Conservation (phyloP, 2,113 vertebrate genomes). For the Oreochromis aureus region DNA sequence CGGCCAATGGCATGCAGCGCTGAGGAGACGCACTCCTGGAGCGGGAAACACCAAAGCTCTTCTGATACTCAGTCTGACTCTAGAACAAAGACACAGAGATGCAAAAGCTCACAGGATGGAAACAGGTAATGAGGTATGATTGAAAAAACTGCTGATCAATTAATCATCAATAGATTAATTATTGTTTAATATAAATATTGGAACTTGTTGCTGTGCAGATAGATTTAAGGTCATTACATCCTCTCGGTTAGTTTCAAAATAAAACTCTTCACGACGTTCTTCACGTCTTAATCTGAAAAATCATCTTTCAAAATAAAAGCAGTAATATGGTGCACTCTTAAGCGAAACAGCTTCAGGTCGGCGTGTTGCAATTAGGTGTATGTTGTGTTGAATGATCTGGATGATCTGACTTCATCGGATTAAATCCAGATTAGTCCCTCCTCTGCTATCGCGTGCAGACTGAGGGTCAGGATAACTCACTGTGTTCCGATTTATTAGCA, state of each 20-base stretch:
- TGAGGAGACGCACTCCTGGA: slow-evolving; percentile 33
- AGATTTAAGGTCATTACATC: not conserved
- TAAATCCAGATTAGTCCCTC: not conserved
- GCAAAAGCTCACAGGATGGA: not conserved
- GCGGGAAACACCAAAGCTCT: not conserved
- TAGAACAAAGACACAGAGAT: not conserved
- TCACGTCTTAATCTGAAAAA: not conserved
- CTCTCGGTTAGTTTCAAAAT: not conserved
- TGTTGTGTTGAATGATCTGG: not conserved
- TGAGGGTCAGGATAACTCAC: not conserved
- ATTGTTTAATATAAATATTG: not conserved
- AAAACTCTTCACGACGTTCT: not conserved
- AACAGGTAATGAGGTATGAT: not conserved
- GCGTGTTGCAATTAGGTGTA: not conserved
- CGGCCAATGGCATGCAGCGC: not conserved
- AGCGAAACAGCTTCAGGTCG: not conserved
- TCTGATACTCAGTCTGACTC: slow-evolving; percentile 50
- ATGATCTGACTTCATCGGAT: slow-evolving; percentile 8
- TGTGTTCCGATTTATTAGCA: not conserved
- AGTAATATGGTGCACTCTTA: not conserved
- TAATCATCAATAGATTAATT: not conserved
- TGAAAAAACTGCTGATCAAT: not conserved
- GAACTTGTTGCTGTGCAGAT: not conserved
- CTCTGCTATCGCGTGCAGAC: not conserved
- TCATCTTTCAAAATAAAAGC: not conserved